Evolutionary conservation across 1,140 invertebrate species (phyloP).

Genomic region (Sipha flava): DNA sequence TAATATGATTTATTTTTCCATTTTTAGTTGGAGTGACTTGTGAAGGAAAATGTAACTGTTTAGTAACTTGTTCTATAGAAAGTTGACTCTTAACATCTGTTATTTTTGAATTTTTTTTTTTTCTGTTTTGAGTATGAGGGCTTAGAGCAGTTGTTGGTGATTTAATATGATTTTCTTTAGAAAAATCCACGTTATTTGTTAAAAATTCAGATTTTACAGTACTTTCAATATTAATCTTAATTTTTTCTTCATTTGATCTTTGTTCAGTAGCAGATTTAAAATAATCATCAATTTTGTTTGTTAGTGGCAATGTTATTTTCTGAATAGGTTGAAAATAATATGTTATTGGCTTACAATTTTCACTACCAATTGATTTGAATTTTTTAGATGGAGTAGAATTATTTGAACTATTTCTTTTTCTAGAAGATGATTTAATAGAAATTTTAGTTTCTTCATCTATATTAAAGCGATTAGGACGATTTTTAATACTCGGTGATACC

Average conservation of each 20-base stretch:
- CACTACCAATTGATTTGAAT: not conserved
- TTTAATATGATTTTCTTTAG: no score
- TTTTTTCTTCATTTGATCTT: not conserved
- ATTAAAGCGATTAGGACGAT: not conserved
- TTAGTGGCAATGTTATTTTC: not conserved
- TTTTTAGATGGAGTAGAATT: not conserved
- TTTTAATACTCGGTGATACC: not conserved
- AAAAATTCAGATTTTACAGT: no score
- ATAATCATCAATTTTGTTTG: not conserved
- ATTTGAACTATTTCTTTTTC: not conserved
- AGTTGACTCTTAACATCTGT: not conserved
- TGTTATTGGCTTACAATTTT: not conserved
- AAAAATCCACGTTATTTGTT: not conserved
- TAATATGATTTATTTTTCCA: not conserved
- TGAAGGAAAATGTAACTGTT: not conserved
- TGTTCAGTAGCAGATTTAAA: not conserved
- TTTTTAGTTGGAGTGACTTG: slow-evolving; percentile 4
- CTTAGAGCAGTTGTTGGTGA: not conserved
- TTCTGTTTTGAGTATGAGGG: not conserved
- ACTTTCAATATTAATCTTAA: not conserved
- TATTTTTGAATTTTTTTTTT: not conserved
- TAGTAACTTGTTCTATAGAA: not conserved
- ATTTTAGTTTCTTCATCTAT: not conserved
- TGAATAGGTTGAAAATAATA: not conserved
- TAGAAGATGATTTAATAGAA: not conserved